Percentiles rank a stretch among this genome's conserved stretches.
Evolutionary conservation across 2,888 invertebrate genomes (phyloP).

Genomic region (Invenusta paracnida): DNA sequence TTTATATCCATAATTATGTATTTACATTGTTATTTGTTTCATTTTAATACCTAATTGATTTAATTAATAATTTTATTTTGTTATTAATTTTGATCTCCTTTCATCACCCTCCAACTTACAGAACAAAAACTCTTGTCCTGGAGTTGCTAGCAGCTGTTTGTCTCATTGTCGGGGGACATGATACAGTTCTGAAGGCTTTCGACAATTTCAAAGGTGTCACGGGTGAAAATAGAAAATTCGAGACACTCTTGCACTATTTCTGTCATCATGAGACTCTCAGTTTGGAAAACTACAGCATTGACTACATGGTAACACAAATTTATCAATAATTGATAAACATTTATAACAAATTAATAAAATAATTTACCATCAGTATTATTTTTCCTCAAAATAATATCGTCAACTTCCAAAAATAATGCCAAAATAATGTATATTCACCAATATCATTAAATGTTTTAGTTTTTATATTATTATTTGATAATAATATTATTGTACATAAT

Average conservation of each 20-base stretch:
- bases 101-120: too few relatives aligned
- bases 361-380: not conserved
- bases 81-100: too few relatives aligned
- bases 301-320: constrained; percentile 44
- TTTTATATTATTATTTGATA: too few relatives aligned
- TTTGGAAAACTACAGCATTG: constrained; percentile 52
- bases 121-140: constrained; percentile 88
- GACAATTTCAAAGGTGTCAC: constrained; percentile 81
- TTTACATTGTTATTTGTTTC: too few relatives aligned
- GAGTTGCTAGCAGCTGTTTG: constrained; percentile 91
- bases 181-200: constrained; percentile 86
- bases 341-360: too few relatives aligned
- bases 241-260: constrained; percentile 89
- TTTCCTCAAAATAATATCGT: not conserved
- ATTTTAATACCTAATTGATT: too few relatives aligned
- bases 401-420: too few relatives aligned
- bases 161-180: constrained; percentile 89
- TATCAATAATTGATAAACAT: too few relatives aligned
- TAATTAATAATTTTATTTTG: too few relatives aligned
- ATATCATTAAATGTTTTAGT: not conserved
- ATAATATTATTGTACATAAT: too few relatives aligned
- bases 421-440: too few relatives aligned
- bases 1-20: too few relatives aligned
- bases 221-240: constrained; percentile 74
- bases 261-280: constrained; percentile 71